Base-by-base conservation (phyloP, 2,888 invertebrate species). In the Protophormia terraenovae region DNA sequence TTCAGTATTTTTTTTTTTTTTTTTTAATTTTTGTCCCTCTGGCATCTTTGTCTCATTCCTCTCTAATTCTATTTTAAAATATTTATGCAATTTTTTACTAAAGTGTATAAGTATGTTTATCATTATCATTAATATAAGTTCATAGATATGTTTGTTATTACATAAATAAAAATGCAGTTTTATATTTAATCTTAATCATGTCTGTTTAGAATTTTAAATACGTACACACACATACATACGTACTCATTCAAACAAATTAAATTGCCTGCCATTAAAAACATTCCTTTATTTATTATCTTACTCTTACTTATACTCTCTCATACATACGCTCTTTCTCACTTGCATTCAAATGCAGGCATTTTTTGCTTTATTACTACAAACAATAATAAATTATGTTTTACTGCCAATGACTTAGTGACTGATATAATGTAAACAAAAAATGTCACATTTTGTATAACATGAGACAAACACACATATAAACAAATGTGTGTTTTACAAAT, bases 381-480 rank as follows among this genome's bases (percentile, higher is more conserved):
- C 64, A 66, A 64, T 22, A 55, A 75, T 58, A 73, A 64, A 55
- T 80, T 35, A 66, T 66, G 45, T 41, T 55, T 55, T 60, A 32
- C 75, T 69, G 76, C 79, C 84, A 76, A 71, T 89, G 88, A 87
- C 89, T 89, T 87, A 90, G 87, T 89, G 89, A 90, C 90, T 90
- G 90, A 91, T 90, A 89, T 90, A 90, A 90, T 89, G 87, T 88
- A n/a, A n/a, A n/a, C n/a, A n/a, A 88, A 89, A 90, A 90, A 90
- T 82, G 84, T 85, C 77, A 81, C 84, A 78, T 62, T 67, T 76
- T 60, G 24, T 22, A 27, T 32, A 29, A 29, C 55, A n/a, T 66
- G 41, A 55, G 47, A 69, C 41, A 19, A 16, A 14, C 64, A 53
- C 3, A 75, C 45, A 62, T 38, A 66, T 27, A 10, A 77, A 41